Evolutionary conservation across 1,140 invertebrate genomes (phyloP), one percentile per base, ranked within the genome.

Genomic region (Anthonomus grandis): DNA sequence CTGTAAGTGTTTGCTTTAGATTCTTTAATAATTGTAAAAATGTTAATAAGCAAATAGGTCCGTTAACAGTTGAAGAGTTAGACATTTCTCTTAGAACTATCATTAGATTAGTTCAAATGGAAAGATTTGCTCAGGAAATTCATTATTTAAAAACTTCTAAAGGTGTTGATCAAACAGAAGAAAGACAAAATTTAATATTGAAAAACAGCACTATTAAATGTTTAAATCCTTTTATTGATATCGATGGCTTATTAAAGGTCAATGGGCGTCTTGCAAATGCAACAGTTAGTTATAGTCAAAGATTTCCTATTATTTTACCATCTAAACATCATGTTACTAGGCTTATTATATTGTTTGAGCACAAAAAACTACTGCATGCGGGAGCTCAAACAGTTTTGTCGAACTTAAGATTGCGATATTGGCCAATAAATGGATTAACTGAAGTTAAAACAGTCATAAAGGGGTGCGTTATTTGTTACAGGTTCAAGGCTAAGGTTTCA

Each of bases 191-290:
- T n/a, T n/a, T n/a, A n/a, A n/a, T n/a, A n/a, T n/a, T n/a, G n/a
- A n/a, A n/a, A n/a, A n/a, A n/a, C n/a, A n/a, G n/a, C n/a, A n/a
- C n/a, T n/a, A n/a, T n/a, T n/a, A n/a, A n/a, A n/a, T n/a, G n/a
- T n/a, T 46, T 49, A 24, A 50, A 42, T 34, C 22, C 53, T 10
- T 60, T 60, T 27, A 17, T 66, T 2, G 62, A 70, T 50, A 36
- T 25, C 19, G 22, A 42, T 15, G 60, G 62, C 4, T 9, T 65
- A 17, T n/a, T 70, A 17, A 51, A 66, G 19, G 69, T 70, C 19
- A 64, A 61, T 10, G 67, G 64, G 13, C 44, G 67, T 15, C 36
- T 70, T 25, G 42, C 58, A 58, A 44, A 64, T 49, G 36, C 66
- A 22, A 17, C 50, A 17, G 23, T 67, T 17, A n/a, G 18, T 6